Base-by-base conservation (phyloP, 1,140 invertebrate genomes). In the Platyscapa corneri region DNA sequence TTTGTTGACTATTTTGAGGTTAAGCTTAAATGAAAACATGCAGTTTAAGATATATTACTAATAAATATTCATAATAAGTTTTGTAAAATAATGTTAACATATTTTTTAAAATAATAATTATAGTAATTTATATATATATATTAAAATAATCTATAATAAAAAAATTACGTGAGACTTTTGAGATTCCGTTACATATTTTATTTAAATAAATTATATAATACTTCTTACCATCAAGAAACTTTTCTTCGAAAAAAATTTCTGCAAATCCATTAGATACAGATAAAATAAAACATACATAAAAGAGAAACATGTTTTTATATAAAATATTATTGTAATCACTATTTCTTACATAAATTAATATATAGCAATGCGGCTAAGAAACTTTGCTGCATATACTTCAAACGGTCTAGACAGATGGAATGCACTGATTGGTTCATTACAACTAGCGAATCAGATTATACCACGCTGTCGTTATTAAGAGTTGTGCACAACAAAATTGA, bases 391-490 rank as follows among this genome's bases (percentile, higher is more conserved):
- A 88, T 89, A 87, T 77, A 39, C 10, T 10, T 86, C 89, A 78
- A 88, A 90, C 89, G 93, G 91, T 92, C 87, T 89, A 94, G 94
- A 94, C 94, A 95, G 94, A 95, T 95, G 94, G 94, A 95, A 92
- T 84, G 83, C 81, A 89, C 42, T 88, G 85, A 95, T 95, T 95
- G 94, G 94, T 87, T 65, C 86, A 79, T 39, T 0, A 2, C 5
- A 49, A 30, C 39, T 80, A 84, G 82, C 94, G 94, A 95, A 95
- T 95, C 86, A 88, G 12, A 88, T 78, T 87, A 78, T 91, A 95
- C 94, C 94, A 95, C 92, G 91, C 91, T 92, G 23, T 74, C 8
- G 5, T 37, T 37, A 2, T 70, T 37, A 70, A 37, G 67, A 16
- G 12, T 20, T 20, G 3, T 37, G 20, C 67, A 70, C 67, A n/a